These are phyloP conservation scores for Halictus ligatus DNA, from an alignment of 2,888 invertebrate species.

Conservation along the genomic window DNA sequence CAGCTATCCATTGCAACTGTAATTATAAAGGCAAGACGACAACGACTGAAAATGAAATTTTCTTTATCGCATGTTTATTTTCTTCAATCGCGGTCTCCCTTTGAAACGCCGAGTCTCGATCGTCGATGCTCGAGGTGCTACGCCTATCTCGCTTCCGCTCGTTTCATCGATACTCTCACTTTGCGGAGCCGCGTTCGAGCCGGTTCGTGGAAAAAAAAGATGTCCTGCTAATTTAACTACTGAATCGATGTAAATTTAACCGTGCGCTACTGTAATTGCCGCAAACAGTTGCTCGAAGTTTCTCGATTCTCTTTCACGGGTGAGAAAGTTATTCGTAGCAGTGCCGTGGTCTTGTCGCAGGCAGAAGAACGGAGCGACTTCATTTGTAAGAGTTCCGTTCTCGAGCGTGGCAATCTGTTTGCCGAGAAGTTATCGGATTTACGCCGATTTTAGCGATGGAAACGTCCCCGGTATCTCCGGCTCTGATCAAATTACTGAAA, in stretches of 20 bases:
- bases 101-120: background rate
- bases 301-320: background rate
- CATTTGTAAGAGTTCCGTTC: background rate
- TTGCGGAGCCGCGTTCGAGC: background rate
- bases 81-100: background rate
- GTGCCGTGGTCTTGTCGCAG: conserved; percentile 10
- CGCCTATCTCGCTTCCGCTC: background rate
- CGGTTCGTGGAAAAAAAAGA: background rate
- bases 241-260: background rate
- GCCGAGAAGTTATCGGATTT: conserved; percentile 36
- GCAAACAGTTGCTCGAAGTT: background rate
- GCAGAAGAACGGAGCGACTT: conserved; percentile 7
- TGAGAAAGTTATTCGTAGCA: conserved; percentile 21
- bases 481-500: conserved; percentile 53
- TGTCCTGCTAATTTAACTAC: background rate
- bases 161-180: background rate
- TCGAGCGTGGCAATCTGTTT: conserved; percentile 34
- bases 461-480: conserved; percentile 29
- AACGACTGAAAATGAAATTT: background rate
- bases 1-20: too few species aligned
- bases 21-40: background rate
- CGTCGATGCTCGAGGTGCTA: background rate
- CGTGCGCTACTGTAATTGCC: background rate
- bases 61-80: background rate
- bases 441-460: conserved; percentile 22